phyloP scores from a whole-genome alignment of 92 coral and sea anemone genomes.

The Metridium senile region DNA sequence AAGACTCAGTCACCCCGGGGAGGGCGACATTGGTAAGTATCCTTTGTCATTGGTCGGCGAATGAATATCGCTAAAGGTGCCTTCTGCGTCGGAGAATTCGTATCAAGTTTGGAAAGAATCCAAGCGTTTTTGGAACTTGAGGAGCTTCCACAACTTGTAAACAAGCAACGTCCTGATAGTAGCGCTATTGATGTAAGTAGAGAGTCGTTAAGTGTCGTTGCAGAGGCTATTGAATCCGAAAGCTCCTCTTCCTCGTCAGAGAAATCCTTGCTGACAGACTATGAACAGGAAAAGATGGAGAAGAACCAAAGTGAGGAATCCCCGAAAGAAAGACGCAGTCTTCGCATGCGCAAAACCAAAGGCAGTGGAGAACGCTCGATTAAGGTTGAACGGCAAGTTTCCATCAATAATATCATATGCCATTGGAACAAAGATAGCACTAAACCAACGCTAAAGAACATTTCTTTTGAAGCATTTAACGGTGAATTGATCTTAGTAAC shows the following conservation, averaged over 20 bases:
- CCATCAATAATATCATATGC: slow-evolving; percentile 42
- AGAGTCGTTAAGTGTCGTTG: slow-evolving; percentile 8
- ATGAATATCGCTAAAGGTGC: slow-evolving; percentile 55
- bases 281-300: slow-evolving; percentile 21
- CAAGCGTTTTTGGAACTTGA: slow-evolving; percentile 47
- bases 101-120: slow-evolving; percentile 41
- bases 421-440: slow-evolving; percentile 38
- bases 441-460: slow-evolving; percentile 34
- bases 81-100: slow-evolving; percentile 54
- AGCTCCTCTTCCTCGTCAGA: slow-evolving; percentile 39
- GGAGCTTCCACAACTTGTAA: slow-evolving; percentile 28
- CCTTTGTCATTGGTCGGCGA: too few relatives aligned
- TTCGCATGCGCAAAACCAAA: slow-evolving; percentile 8
- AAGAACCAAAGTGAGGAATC: slow-evolving; percentile 10
- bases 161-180: slow-evolving; percentile 6
- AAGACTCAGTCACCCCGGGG: too few relatives aligned
- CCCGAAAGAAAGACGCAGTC: slow-evolving; percentile 14
- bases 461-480: slow-evolving; percentile 45
- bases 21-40: too few relatives aligned
- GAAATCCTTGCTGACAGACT: slow-evolving; percentile 35
- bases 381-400: slow-evolving; percentile 19
- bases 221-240: slow-evolving; percentile 7
- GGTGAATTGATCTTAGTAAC: slow-evolving; percentile 73
- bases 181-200: neutral
- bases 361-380: neutral